phyloP scores from a whole-genome alignment of 2,797 vertebrate species.

The Stomatorhinus walkeri region DNA sequence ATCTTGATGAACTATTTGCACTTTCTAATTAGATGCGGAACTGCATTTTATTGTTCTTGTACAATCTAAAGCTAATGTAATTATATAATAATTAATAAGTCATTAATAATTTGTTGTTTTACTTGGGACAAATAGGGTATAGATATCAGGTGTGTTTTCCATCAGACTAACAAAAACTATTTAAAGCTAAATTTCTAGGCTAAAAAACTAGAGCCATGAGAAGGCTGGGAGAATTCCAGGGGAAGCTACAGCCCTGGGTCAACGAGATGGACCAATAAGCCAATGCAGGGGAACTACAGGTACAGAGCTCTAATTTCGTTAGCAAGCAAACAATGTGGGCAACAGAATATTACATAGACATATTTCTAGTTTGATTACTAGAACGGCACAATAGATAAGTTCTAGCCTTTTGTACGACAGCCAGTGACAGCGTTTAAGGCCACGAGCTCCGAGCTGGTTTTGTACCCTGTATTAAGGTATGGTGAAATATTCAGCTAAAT shows the following conservation, averaged over 20 bases:
- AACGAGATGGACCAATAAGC: neutral
- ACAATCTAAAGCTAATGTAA: too few species aligned
- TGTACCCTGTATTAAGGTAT: neutral
- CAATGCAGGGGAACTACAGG: neutral
- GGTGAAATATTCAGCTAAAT: neutral
- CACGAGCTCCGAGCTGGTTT: neutral
- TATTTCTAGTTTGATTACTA: neutral
- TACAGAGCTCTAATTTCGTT: neutral
- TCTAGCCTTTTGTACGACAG: neutral
- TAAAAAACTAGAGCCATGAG: neutral
- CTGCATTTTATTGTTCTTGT: too few species aligned
- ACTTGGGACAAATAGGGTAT: neutral
- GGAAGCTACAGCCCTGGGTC: neutral
- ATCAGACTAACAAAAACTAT: neutral
- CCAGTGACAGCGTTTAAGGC: neutral
- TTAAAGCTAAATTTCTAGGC: neutral
- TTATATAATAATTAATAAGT: too few species aligned
- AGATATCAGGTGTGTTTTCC: neutral
- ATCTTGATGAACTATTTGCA: too few species aligned
- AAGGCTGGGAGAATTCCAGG: neutral
- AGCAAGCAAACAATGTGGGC: neutral
- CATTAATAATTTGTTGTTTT: neutral
- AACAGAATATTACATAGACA: neutral
- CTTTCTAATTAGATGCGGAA: too few species aligned
- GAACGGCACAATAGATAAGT: neutral